Percentiles rank a stretch among this genome's conserved stretches.
Evolutionary conservation across 53 echinoderm and acorn worm genomes (phyloP).

Genomic region (Holothuria scabra): DNA sequence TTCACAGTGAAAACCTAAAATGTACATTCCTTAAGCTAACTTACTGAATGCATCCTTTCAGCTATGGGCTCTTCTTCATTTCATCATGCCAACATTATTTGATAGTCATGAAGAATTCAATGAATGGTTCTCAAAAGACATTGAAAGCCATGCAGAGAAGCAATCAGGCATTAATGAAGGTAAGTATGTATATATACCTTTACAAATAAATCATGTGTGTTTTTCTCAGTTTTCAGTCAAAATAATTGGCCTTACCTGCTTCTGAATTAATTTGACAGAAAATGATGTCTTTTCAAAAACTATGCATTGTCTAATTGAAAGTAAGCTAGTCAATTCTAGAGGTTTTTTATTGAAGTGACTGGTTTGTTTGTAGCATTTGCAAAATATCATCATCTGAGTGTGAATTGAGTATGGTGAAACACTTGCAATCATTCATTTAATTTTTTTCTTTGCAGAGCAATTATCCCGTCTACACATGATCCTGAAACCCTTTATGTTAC

Average conservation of each 20-base stretch:
- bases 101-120: conserved; percentile 98
- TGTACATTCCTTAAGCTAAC: too few relatives aligned
- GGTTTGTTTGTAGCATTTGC: too few relatives aligned
- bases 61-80: conserved; percentile 98
- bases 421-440: not conserved
- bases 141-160: conserved; percentile 90
- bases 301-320: too few relatives aligned
- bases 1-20: too few relatives aligned
- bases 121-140: conserved; percentile 99
- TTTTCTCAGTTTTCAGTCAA: too few relatives aligned
- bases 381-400: too few relatives aligned
- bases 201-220: too few relatives aligned
- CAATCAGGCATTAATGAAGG: conserved; percentile 97
- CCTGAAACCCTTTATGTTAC: conserved; percentile 96
- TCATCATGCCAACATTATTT: conserved; percentile 97
- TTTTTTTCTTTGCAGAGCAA: conserved; percentile 73
- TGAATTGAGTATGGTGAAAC: too few relatives aligned
- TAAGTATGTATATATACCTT: conserved; percentile 44
- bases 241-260: not conserved
- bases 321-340: too few relatives aligned
- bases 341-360: too few relatives aligned
- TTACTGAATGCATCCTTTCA: not conserved
- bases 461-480: conserved; percentile 98
- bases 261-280: not conserved
- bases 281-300: too few relatives aligned